Conservation (phyloP, 2,888 invertebrate species). For the Cataglyphis rosenhaueri region DNA sequence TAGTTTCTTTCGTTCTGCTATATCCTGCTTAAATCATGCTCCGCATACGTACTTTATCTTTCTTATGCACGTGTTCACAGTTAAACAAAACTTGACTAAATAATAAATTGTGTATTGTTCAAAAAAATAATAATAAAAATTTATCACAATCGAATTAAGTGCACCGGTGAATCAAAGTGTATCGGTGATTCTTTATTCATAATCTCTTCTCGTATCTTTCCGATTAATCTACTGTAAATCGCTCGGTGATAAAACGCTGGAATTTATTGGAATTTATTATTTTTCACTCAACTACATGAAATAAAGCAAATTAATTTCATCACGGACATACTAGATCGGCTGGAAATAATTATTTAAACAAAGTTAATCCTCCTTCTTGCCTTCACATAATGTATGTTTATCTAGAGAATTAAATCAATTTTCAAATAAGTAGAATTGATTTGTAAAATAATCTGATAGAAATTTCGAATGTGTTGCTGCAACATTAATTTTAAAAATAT, state of each 20-base stretch:
- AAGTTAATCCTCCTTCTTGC: constrained; percentile 7
- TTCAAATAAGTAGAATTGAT: background rate
- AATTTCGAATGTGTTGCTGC: background rate
- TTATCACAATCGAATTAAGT: constrained; percentile 15
- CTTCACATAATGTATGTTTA: background rate
- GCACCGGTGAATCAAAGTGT: background rate
- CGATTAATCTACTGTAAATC: constrained; percentile 15
- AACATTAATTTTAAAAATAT: background rate
- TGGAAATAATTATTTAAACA: constrained; percentile 24
- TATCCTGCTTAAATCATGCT: background rate
- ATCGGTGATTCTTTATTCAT: constrained; percentile 35
- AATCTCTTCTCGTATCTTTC: constrained; percentile 24
- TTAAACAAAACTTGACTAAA: constrained; percentile 18
- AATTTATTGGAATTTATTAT: constrained; percentile 25
- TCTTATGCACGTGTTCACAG: background rate
- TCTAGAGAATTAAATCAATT: constrained; percentile 2
- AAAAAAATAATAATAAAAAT: constrained; percentile 29
- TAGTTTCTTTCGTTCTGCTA: background rate
- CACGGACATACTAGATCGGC: background rate
- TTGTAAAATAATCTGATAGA: background rate
- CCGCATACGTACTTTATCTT: background rate
- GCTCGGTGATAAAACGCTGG: constrained; percentile 13
- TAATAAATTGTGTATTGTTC: constrained; percentile 32
- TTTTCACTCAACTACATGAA: constrained; percentile 3
- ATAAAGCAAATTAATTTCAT: constrained; percentile 45